phyloP scores from a whole-genome alignment of 2,113 vertebrate genomes.

The Verasper variegatus region DNA sequence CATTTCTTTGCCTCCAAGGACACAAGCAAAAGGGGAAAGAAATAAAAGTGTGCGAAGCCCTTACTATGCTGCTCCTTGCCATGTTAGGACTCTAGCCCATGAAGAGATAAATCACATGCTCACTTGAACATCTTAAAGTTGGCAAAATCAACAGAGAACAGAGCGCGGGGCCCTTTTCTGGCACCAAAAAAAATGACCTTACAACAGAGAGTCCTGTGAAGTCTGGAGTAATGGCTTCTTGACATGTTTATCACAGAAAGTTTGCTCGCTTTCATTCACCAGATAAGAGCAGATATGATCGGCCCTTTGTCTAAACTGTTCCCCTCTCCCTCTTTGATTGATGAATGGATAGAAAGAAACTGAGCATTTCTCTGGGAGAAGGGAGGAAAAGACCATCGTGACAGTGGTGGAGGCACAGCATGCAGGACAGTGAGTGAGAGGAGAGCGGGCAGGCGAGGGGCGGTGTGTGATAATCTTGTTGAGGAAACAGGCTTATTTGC shows the following conservation, averaged over 20 bases:
- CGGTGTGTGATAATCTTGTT: slow-evolving; percentile 75
- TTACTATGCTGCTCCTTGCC: slow-evolving; percentile 1
- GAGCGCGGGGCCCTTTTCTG: slow-evolving; percentile 5
- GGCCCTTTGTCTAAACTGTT: slow-evolving; percentile 45
- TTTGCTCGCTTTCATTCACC: slow-evolving; percentile 45
- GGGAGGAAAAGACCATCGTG: slow-evolving; percentile 14
- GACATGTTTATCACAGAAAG: slow-evolving; percentile 53
- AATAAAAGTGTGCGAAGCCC: slow-evolving; percentile 15
- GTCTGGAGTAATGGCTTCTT: slow-evolving; percentile 41
- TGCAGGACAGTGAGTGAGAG: slow-evolving; percentile 31
- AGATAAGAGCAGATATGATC: slow-evolving; percentile 68
- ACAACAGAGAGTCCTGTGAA: slow-evolving; percentile 16
- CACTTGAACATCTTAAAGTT: slow-evolving; percentile 34
- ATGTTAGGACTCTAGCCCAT: slow-evolving; percentile 4
- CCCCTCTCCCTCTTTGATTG: slow-evolving; percentile 42
- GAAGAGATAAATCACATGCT: slow-evolving; percentile 28
- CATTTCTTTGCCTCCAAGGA: slow-evolving; percentile 35
- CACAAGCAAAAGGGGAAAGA: slow-evolving; percentile 12
- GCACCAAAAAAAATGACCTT: slow-evolving; percentile 19
- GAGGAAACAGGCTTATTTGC: slow-evolving; percentile 73
- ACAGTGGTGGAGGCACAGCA: slow-evolving; percentile 21
- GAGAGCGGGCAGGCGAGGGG: slow-evolving; percentile 53
- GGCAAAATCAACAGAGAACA: slow-evolving; percentile 28
- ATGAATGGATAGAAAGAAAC: slow-evolving; percentile 25
- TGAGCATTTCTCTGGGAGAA: slow-evolving; percentile 8